Evolutionary conservation across 2,113 vertebrate genomes (phyloP), one percentile per base, ranked within the genome.

Genomic region (Corythoichthys haematopterus): DNA sequence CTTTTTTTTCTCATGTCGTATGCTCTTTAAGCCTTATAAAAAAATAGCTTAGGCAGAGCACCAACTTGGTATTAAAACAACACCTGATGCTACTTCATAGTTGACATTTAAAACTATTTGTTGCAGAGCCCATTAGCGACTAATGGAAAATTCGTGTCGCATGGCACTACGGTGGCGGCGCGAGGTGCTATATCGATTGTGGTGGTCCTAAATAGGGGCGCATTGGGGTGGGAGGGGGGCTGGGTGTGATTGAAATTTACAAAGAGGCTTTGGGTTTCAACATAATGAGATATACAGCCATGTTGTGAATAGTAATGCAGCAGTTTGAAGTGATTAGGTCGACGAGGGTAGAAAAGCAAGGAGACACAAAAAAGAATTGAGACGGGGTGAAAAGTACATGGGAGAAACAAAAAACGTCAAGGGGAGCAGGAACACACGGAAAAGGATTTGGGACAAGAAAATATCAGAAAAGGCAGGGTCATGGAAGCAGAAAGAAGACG

Each of bases 101-200:
- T n/a, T 12, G 4, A 70, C 51, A 57, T 66, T 77, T 47, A 69
- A 78, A 84, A 80, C 72, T 75, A 72, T 80, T 78, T 72, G 74
- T 8, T 45, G 53, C 35, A 10, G 64, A 78, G 65, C 46, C 79
- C 77, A 80, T 85, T 85, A 78, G 82, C 56, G 2, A 75, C 74
- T 88, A 86, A 88, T 84, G 78, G 83, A 83, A 82, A 69, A 81
- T 46, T 76, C 51, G n/a, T 86, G 87, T 84, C 74, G 33, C 58
- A 4, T 0, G 7, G 43, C 45, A 75, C 48, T 67, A 12, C 3
- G 66, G 69, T 6, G 15, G 70, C 45, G 11, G 13, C 4, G 51
- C 45, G 57, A 78, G 76, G 80, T 71, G 78, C 67, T 2, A 10
- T 70, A 33, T 65, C 59, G 64, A 76, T 80, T 67, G 66, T 36